Base-by-base conservation (phyloP, 2,797 vertebrate species). In the Pangasius larnaudii region DNA sequence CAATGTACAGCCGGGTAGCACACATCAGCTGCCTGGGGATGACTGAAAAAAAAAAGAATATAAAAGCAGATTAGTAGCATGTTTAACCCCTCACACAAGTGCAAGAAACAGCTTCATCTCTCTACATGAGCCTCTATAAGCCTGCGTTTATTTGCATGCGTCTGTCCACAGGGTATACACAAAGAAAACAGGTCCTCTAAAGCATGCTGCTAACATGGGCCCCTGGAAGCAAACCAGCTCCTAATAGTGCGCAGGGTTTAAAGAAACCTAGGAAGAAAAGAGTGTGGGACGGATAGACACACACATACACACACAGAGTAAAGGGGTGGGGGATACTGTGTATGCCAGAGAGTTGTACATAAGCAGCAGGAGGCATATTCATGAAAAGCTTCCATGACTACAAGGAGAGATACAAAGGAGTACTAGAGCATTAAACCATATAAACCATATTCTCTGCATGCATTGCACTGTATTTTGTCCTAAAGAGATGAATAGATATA, bases 1-100 rank as follows among this genome's bases (percentile, higher is more conserved):
- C 93, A 94, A 93, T 91, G 90, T 91, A 92, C 91, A 94, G 94
- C 93, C 93, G 93, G 93, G 94, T 93, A 94, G 93, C 85, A 93
- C 91, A 92, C 91, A 94, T 94, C 94, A 94, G 90, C 81, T 89
- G 93, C 91, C 56, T 87, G 86, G 74, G 88, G 92, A 94, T 92
- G 91, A 94, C 92, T 94, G 82, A 93, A 86, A 6, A 69, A 90
- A 89, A 91, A 42, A 42, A 89, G 89, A 94, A 94, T 93, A 92
- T 88, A 83, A 94, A 93, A 94, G 92, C 93, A 91, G 93, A 95
- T 96, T 95, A 95, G 90, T 82, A 87, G 61, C 36, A 85, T 89
- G 83, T 92, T 93, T 95, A 95, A 93, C 93, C 87, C 80, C 89
- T 93, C 89, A 92, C 90, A 89, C 89, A 92, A 92, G 80, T 92